phyloP scores from a whole-genome alignment of 2,797 vertebrate species.

The Clarias platycephalus region DNA sequence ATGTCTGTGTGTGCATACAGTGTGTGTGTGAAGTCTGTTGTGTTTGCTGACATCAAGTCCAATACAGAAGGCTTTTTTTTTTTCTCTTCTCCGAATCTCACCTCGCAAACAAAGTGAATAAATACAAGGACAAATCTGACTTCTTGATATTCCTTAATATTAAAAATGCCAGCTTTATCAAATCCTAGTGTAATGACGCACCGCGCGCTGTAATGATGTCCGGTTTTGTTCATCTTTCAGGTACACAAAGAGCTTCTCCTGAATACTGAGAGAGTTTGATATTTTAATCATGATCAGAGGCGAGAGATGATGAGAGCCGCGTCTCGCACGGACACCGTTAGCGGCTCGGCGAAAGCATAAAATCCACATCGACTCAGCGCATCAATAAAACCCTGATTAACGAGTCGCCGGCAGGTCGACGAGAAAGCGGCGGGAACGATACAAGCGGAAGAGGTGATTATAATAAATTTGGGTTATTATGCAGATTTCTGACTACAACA shows the following conservation, averaged over 20 bases:
- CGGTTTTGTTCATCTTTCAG: background rate
- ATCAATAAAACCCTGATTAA: constrained; percentile 1
- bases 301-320: no score
- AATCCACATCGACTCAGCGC: background rate
- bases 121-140: background rate
- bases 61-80: no score
- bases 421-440: background rate
- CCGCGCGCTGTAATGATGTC: background rate
- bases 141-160: background rate
- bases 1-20: no score
- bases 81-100: background rate
- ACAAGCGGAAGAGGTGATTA: background rate
- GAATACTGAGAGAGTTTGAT: background rate
- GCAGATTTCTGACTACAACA: background rate
- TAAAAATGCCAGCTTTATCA: background rate
- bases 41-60: no score
- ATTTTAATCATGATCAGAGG: background rate
- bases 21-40: no score
- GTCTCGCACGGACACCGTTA: background rate
- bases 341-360: background rate
- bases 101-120: background rate
- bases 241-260: background rate
- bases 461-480: constrained; percentile 8
- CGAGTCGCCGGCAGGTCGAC: background rate
- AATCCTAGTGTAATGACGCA: background rate